Evolutionary conservation across 2,888 invertebrate species (phyloP), one percentile per base, ranked within the genome.

Genomic region (Campaea margaritaria): DNA sequence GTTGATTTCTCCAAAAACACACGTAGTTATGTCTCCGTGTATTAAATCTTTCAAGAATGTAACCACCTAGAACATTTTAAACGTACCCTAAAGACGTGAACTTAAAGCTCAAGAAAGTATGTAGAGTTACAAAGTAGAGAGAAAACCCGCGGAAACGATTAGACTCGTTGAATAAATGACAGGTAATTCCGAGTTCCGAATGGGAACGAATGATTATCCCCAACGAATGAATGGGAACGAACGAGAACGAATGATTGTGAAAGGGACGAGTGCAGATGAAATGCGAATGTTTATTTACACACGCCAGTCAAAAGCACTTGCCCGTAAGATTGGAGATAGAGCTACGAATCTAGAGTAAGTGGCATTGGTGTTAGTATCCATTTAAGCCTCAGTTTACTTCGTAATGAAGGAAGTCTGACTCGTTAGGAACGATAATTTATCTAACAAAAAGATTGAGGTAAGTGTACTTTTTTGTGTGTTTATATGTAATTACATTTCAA

Each of bases 201-300:
- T 68, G 72, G 65, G 65, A 69, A 71, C 73, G 71, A 79, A 76
- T 72, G 69, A 75, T 77, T 71, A 70, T 69, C 27, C 39, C 41
- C 34, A 45, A 58, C 36, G 58, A 42, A 39, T 45, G 58, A 57
- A 51, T 46, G 51, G 31, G 42, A 36, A 68, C 72, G 74, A 75
- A 75, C 64, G 72, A 62, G 65, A 68, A 70, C 72, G 71, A 78
- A 75, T 70, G 68, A 73, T 77, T 72, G 72, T 69, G 72, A 76
- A 69, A 70, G 70, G 68, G 72, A 72, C 57, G 65, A 64, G 58
- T 61, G 64, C 58, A 45, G 54, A 60, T 31, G 72, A 70, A 76
- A 72, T 73, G 72, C 67, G 73, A 79, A 75, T 82, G 81, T 77
- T 79, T 81, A 79, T 79, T 80, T 82, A 81, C 79, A 77, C 72